Conservation (phyloP, 2,113 vertebrate genomes). For the Mormyrus lacerda region DNA sequence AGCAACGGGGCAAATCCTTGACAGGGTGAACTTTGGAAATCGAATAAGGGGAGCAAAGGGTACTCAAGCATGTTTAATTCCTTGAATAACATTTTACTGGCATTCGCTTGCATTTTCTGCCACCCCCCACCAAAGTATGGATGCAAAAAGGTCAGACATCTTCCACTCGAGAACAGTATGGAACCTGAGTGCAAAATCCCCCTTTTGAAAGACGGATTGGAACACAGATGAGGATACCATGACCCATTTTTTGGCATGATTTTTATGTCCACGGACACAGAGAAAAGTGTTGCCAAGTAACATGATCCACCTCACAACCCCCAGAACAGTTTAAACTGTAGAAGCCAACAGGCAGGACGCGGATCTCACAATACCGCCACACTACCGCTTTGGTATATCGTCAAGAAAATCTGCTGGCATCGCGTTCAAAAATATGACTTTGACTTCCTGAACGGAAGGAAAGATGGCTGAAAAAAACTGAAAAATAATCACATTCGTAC, state of each 20-base stretch:
- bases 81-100: background rate
- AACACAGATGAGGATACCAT: background rate
- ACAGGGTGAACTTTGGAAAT: background rate
- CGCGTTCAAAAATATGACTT: background rate
- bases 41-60: background rate
- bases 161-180: background rate
- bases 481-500: background rate
- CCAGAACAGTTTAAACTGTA: background rate
- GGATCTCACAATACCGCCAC: background rate
- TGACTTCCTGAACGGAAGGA: background rate
- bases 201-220: background rate
- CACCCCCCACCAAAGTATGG: background rate
- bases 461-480: background rate
- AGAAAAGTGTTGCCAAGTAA: slow-evolving; percentile 1
- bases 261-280: background rate
- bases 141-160: background rate
- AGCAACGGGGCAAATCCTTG: background rate
- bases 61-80: background rate
- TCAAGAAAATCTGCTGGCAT: background rate
- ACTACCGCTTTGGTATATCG: background rate
- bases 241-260: background rate
- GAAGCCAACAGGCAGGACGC: background rate
- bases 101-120: background rate
- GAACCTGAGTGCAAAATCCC: background rate
- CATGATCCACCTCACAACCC: background rate